Evolutionary conservation across 2,888 invertebrate genomes (phyloP).

Genomic region (Caradrina kadenii): DNA sequence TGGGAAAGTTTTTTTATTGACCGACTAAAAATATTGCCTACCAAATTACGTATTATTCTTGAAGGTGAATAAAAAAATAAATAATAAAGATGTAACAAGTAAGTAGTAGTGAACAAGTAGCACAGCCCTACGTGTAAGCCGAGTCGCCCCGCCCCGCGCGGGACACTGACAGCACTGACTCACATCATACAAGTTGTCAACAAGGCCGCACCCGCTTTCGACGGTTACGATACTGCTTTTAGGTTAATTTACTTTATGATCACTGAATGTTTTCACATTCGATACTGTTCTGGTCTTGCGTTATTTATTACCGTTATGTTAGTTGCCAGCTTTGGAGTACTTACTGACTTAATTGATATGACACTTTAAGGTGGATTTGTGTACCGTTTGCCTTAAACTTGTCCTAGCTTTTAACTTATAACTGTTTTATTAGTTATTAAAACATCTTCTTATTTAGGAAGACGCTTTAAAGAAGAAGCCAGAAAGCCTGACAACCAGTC

Average conservation of each 20-base stretch:
- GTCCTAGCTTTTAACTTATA: no score
- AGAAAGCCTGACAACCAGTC: no score
- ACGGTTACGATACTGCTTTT: slow-evolving; percentile 83
- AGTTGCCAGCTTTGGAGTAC: neutral
- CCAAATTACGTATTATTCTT: no score
- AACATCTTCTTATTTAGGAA: no score
- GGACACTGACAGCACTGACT: slow-evolving; percentile 84
- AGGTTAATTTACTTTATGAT: slow-evolving; percentile 82
- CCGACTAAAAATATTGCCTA: no score
- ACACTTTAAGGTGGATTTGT: neutral
- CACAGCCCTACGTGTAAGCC: slow-evolving; percentile 52
- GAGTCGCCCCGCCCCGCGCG: slow-evolving; percentile 56
- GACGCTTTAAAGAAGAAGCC: no score
- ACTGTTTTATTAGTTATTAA: no score
- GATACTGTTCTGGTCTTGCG: slow-evolving; percentile 22
- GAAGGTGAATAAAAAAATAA: no score
- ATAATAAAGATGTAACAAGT: no score
- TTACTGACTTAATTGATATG: neutral
- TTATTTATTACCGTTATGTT: slow-evolving; percentile 11
- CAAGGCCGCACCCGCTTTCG: slow-evolving; percentile 80
- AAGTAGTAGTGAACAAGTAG: slow-evolving; percentile 12
- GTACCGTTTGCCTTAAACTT: no score
- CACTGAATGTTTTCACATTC: slow-evolving; percentile 44
- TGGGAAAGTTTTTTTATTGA: no score
- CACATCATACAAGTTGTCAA: slow-evolving; percentile 82